Evolutionary conservation across 2,888 invertebrate genomes (phyloP).

Genomic region (Andrena hattorfiana): DNA sequence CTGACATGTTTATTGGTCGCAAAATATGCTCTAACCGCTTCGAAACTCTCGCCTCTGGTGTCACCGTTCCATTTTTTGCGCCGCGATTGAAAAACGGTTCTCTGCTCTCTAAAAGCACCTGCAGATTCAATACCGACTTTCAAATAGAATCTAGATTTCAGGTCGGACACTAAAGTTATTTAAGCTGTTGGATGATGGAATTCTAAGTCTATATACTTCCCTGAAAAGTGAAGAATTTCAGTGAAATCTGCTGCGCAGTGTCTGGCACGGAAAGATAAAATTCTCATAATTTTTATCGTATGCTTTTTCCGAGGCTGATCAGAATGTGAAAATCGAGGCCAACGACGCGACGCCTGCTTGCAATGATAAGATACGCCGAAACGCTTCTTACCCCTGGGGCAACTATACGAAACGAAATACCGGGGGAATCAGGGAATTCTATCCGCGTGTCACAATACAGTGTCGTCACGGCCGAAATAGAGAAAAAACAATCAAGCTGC

Average conservation of each 20-base stretch:
- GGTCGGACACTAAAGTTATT: too few species aligned
- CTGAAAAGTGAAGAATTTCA: background rate
- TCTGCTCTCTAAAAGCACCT: background rate
- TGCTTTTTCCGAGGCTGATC: conserved; percentile 2
- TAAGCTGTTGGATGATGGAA: too few species aligned
- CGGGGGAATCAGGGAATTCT: conserved; percentile 1
- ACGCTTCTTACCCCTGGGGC: conserved; percentile 20
- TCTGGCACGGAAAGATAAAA: background rate
- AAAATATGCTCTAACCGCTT: conserved; percentile 41
- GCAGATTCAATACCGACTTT: too few species aligned
- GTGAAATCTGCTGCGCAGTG: conserved; percentile 3
- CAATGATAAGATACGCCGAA: conserved; percentile 33
- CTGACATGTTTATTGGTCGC: conserved; percentile 73
- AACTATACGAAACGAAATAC: conserved; percentile 26
- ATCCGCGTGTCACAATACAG: conserved; percentile 34
- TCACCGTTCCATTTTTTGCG: background rate
- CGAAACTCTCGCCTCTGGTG: background rate
- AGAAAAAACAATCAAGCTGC: background rate
- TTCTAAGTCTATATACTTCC: too few species aligned
- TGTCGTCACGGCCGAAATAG: conserved; percentile 6
- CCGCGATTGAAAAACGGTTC: background rate
- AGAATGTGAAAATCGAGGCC: conserved; percentile 26
- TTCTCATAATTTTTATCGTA: conserved; percentile 2
- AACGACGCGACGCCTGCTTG: background rate
- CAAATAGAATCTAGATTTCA: too few species aligned